These are phyloP conservation scores for Rhodeus uyekii DNA, from an alignment of 2,797 vertebrate genomes.

Conservation along the genomic window DNA sequence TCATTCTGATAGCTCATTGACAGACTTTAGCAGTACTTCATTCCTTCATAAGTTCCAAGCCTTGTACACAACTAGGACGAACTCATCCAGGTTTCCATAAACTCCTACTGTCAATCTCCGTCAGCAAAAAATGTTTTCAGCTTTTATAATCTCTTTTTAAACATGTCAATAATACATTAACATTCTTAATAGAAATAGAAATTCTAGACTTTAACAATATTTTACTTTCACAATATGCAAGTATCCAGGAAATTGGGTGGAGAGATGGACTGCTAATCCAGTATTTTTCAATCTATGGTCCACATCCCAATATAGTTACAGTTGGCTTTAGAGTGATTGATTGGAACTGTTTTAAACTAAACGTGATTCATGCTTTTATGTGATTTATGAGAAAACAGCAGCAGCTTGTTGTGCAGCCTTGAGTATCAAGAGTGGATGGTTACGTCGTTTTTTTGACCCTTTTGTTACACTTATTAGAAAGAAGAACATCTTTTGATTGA, in stretches of 20 bases:
- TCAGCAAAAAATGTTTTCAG: background rate
- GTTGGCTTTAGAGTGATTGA: background rate
- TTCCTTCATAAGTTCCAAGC: conserved; percentile 5
- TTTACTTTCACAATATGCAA: too few relatives aligned
- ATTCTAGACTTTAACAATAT: too few relatives aligned
- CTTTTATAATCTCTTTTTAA: background rate
- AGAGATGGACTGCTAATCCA: background rate
- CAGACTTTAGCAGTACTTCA: background rate
- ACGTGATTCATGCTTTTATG: background rate
- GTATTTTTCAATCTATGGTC: background rate
- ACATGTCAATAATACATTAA: background rate
- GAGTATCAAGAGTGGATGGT: background rate
- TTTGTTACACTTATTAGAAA: background rate
- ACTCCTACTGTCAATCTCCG: background rate
- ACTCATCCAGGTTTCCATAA: background rate
- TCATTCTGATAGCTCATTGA: conserved; percentile 34
- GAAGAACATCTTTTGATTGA: background rate
- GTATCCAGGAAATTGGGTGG: too few relatives aligned
- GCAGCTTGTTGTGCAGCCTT: background rate
- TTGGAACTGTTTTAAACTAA: background rate
- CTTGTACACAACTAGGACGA: background rate
- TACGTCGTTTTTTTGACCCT: background rate
- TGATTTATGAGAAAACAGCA: background rate
- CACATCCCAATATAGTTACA: background rate
- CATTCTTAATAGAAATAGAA: too few relatives aligned